Evolutionary conservation across 1,140 invertebrate genomes (phyloP), one percentile per base, ranked within the genome.

Genomic region (Scaptomyza montana): DNA sequence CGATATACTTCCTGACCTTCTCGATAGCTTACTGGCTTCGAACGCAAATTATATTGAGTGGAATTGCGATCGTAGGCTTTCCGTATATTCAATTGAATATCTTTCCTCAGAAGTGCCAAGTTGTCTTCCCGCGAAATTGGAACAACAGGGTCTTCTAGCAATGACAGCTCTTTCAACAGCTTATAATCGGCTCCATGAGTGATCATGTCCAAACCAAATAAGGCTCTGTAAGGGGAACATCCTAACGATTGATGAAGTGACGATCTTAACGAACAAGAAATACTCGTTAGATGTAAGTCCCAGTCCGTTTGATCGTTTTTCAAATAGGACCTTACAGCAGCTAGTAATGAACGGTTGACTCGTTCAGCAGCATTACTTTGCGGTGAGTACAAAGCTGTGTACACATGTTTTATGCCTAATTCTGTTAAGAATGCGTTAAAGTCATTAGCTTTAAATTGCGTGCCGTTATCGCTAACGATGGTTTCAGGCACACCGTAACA

Each of bases 181-280:
- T 36, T 19, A 25, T 55, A 43, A 21, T 56, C 12, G 4, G 54
- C 2, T 5, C 53, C 53, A 55, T 56, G 39, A 12, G 54, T 56
- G 12, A 56, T 55, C 74, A 72, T 72, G 1, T 76, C 45, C 7
- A 61, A 0, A 2, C 74, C 68, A 47, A 53, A 76, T 3, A 71
- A 10, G 0, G 62, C 62, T 21, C 50, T 39, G 19, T 66, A 72
- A 2, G 68, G 68, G 2, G 68, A 71, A 13, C 47, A 39, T 10
- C 57, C 50, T 5, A 59, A 51, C 0, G 60, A 51, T 21, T 75
- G 60, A 43, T 73, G 70, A 5, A 53, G 10, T 0, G 64, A 45
- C 0, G 36, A 53, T 49, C 63, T 5, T 8, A 77, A 28, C 5
- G 64, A 59, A 21, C 47, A 67, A 9, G 63, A 47, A 12, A 73